Evolutionary conservation across 2,888 invertebrate species (phyloP).

Genomic region (Pecten maximus): DNA sequence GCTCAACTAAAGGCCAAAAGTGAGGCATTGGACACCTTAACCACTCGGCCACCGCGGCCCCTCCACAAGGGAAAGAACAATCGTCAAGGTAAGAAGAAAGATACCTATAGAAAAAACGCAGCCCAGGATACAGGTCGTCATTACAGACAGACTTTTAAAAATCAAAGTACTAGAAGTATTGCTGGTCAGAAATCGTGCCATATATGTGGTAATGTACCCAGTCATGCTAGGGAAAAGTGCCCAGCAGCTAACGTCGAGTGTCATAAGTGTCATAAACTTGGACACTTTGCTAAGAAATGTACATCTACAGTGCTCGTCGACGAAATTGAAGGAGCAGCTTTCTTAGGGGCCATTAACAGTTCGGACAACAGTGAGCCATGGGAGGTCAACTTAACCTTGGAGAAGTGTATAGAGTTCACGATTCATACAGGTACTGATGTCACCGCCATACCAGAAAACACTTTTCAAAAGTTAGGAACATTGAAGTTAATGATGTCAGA

Average conservation of each 20-base stretch:
- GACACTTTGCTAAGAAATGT: not conserved
- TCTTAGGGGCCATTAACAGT: not conserved
- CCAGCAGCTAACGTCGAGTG: not conserved
- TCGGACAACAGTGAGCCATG: not conserved
- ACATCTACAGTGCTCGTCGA: not conserved
- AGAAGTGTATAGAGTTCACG: not conserved
- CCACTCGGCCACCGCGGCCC: too few species aligned
- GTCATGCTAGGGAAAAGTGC: not conserved
- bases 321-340: not conserved
- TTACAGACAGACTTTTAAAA: too few species aligned
- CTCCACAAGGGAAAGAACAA: too few species aligned
- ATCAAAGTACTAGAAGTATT: too few species aligned
- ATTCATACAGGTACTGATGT: not conserved
- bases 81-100: too few species aligned
- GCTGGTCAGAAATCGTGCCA: not conserved
- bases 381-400: not conserved
- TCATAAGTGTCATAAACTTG: not conserved
- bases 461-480: not conserved
- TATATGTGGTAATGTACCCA: not conserved
- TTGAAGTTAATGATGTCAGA: conserved; percentile 11
- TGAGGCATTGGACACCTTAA: too few species aligned
- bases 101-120: too few species aligned
- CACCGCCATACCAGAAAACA: too few species aligned
- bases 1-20: too few species aligned
- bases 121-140: too few species aligned